phyloP scores from a whole-genome alignment of 2,888 invertebrate species.

The Macrophya alboannulata region DNA sequence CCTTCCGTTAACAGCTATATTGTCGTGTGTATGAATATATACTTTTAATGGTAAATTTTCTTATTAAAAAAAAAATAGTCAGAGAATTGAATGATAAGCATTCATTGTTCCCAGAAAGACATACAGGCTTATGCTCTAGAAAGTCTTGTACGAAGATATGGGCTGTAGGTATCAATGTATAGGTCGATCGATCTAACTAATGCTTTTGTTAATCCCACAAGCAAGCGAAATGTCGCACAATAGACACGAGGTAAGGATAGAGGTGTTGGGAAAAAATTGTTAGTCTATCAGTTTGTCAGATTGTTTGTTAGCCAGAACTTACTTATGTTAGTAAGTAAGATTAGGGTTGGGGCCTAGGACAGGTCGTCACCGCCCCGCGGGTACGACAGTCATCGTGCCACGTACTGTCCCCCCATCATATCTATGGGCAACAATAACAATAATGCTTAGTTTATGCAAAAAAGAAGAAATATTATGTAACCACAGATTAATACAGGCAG shows the following conservation, averaged over 20 bases:
- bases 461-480: constrained; percentile 65
- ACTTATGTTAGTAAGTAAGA: constrained; percentile 81
- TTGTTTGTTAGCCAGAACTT: constrained; percentile 80
- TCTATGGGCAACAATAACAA: constrained; percentile 81
- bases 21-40: neutral
- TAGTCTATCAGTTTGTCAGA: constrained; percentile 70
- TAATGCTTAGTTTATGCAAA: constrained; percentile 80
- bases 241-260: constrained; percentile 76
- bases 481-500: constrained; percentile 48
- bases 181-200: constrained; percentile 45
- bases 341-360: constrained; percentile 80
- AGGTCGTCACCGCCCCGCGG: constrained; percentile 83
- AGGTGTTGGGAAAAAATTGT: constrained; percentile 69
- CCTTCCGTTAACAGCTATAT: neutral
- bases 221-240: constrained; percentile 77
- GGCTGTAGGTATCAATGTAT: constrained; percentile 27
- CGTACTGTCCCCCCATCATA: constrained; percentile 83
- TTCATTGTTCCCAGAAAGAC: constrained; percentile 13
- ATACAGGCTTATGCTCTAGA: constrained; percentile 47
- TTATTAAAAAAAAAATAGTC: neutral
- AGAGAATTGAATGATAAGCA: neutral
- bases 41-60: neutral
- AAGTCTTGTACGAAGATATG: constrained; percentile 39
- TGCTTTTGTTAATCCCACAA: constrained; percentile 61
- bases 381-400: constrained; percentile 85